phyloP scores from a whole-genome alignment of 2,888 invertebrate genomes.

The Habroteleia sp. region DNA sequence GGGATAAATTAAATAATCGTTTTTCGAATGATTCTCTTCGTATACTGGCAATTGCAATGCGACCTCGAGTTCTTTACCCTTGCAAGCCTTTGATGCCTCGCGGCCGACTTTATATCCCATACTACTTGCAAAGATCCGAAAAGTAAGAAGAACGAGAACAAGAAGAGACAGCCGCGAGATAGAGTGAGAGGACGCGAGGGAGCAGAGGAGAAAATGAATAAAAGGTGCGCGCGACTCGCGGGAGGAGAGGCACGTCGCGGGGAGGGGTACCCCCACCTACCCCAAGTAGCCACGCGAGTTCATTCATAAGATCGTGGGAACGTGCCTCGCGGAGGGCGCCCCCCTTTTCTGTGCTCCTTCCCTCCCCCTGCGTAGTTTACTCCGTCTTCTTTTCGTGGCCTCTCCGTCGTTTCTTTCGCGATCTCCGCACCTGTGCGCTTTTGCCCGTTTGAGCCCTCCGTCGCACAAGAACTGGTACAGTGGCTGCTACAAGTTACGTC shows the following conservation, averaged over 20 bases:
- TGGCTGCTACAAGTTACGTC: constrained; percentile 75
- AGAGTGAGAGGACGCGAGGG: constrained; percentile 38
- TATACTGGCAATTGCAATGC: constrained; percentile 53
- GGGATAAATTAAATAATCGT: constrained; percentile 40
- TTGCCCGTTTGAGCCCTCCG: constrained; percentile 40
- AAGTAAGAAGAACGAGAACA: constrained; percentile 47
- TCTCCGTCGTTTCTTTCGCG: constrained; percentile 29
- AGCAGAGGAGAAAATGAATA: constrained; percentile 61
- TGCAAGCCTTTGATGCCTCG: constrained; percentile 61
- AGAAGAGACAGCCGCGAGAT: constrained; percentile 21
- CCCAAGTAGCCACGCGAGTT: constrained; percentile 80
- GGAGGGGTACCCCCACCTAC: constrained; percentile 68
- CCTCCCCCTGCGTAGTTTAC: constrained; percentile 67
- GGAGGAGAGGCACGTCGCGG: constrained; percentile 66
- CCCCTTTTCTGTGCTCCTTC: constrained; percentile 72
- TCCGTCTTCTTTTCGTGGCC: not conserved
- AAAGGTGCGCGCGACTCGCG: constrained; percentile 49
- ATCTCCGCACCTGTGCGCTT: constrained; percentile 55
- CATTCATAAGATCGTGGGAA: constrained; percentile 82
- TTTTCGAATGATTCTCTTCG: constrained; percentile 49
- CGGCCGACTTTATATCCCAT: constrained; percentile 61
- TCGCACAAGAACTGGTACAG: constrained; percentile 69
- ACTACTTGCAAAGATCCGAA: constrained; percentile 45
- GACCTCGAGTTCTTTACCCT: constrained; percentile 71
- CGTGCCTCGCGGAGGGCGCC: constrained; percentile 74